A percentile compares a stretch with the other conserved stretches of the same genome.
These are phyloP conservation scores for Pseudochirops corinnae DNA, from an alignment of 2,797 vertebrate genomes.

Conservation along the genomic window DNA sequence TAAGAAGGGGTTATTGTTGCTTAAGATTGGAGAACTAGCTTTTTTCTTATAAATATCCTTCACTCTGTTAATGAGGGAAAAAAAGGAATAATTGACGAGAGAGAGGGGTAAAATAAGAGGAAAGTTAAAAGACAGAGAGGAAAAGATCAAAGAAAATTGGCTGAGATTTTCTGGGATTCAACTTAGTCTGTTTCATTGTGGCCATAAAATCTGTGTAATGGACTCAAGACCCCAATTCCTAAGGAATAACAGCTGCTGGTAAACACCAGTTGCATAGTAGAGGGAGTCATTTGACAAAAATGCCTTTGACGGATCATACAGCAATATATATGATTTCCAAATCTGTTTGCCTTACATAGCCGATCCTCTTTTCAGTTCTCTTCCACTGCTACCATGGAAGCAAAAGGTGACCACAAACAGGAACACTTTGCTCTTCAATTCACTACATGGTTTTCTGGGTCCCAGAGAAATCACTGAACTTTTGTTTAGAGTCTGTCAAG, in stretches of 20 bases:
- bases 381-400: not conserved
- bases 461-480: not conserved
- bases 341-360: not conserved
- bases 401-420: not conserved
- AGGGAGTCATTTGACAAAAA: not conserved
- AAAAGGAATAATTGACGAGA: not conserved
- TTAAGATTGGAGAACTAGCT: not conserved
- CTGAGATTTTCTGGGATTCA: not conserved
- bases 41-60: not conserved
- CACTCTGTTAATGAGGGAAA: not conserved
- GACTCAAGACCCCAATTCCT: not conserved
- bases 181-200: not conserved
- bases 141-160: not conserved
- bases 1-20: not conserved
- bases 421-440: not conserved
- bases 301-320: not conserved
- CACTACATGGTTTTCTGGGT: not conserved
- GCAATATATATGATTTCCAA: not conserved
- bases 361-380: not conserved
- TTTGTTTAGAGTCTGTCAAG: not conserved
- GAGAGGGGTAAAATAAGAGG: not conserved
- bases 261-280: not conserved
- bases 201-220: not conserved
- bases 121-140: not conserved
- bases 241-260: not conserved